Conservation (phyloP, 64 coral and sea anemone species). For the Anthopleura sola region DNA sequence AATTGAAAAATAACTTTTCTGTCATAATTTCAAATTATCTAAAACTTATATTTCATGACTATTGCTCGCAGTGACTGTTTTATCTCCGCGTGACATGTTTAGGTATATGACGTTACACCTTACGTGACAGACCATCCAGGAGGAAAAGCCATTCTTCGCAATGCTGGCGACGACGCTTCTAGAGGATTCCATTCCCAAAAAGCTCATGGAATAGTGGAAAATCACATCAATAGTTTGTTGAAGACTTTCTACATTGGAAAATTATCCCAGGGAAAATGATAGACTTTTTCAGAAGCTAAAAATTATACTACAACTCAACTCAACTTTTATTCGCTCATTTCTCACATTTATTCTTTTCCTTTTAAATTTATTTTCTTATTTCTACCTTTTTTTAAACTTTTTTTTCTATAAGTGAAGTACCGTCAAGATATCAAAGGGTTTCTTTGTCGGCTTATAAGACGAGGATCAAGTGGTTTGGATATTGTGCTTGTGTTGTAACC, state of each 20-base stretch:
- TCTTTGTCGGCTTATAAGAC: too few species aligned
- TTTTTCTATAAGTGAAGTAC: too few species aligned
- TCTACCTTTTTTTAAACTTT: too few species aligned
- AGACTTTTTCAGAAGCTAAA: neutral
- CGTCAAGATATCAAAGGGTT: too few species aligned
- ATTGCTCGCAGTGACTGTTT: neutral
- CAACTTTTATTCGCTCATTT: too few species aligned
- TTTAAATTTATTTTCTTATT: too few species aligned
- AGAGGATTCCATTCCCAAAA: constrained; percentile 15
- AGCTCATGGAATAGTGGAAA: constrained; percentile 16
- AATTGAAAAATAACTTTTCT: too few species aligned
- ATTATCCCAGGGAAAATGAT: neutral
- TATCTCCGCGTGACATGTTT: neutral
- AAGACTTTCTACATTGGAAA: constrained; percentile 14
- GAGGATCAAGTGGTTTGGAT: too few species aligned
- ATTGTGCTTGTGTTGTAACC: too few species aligned
- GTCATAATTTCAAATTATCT: neutral
- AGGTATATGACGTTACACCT: constrained; percentile 29
- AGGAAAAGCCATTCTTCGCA: neutral
- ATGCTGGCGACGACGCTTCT: constrained; percentile 3
- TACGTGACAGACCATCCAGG: constrained; percentile 18
- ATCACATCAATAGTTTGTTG: constrained; percentile 17
- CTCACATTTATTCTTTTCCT: too few species aligned
- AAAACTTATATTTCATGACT: neutral
- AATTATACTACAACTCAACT: neutral